Percentiles rank a stretch among this genome's conserved stretches.
phyloP scores from a whole-genome alignment of 1,140 invertebrate species.

The Drosophila sechellia region DNA sequence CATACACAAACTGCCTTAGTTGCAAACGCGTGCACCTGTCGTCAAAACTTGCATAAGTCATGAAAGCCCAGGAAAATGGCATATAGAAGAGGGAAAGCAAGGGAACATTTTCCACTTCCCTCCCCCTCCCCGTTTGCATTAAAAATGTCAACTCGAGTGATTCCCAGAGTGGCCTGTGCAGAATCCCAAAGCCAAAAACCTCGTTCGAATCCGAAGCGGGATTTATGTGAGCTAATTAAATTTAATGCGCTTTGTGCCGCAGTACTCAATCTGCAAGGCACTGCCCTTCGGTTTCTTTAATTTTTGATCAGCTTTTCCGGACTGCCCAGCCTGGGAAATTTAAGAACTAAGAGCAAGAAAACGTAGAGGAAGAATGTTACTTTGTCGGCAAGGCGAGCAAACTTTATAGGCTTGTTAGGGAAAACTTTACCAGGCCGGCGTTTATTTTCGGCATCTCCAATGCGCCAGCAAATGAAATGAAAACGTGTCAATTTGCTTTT shows the following conservation, averaged over 20 bases:
- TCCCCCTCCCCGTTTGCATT: slow-evolving; percentile 36
- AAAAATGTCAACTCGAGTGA: slow-evolving; percentile 69
- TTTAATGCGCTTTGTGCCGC: slow-evolving; percentile 68
- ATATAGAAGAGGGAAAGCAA: neutral
- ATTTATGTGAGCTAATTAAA: slow-evolving; percentile 80
- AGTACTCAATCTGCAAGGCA: slow-evolving; percentile 30
- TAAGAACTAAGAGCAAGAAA: neutral
- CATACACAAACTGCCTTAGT: slow-evolving; percentile 20
- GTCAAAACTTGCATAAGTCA: slow-evolving; percentile 81
- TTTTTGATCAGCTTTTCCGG: slow-evolving; percentile 57
- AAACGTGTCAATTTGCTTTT: slow-evolving; percentile 72
- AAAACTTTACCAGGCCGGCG: slow-evolving; percentile 46
- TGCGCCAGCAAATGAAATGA: slow-evolving; percentile 53
- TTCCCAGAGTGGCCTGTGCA: slow-evolving; percentile 26
- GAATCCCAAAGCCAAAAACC: slow-evolving; percentile 15
- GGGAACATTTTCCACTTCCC: neutral
- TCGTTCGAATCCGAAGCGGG: slow-evolving; percentile 21
- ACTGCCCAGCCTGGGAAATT: slow-evolving; percentile 17
- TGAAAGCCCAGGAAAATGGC: slow-evolving; percentile 51
- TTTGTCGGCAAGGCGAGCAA: slow-evolving; percentile 30
- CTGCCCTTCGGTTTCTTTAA: slow-evolving; percentile 36
- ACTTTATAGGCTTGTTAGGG: slow-evolving; percentile 62
- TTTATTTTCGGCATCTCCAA: slow-evolving; percentile 32
- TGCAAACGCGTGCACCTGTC: slow-evolving; percentile 68
- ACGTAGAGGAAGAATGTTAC: slow-evolving; percentile 13